phyloP scores from a whole-genome alignment of 2,113 vertebrate genomes.

The Vulpes lagopus region DNA sequence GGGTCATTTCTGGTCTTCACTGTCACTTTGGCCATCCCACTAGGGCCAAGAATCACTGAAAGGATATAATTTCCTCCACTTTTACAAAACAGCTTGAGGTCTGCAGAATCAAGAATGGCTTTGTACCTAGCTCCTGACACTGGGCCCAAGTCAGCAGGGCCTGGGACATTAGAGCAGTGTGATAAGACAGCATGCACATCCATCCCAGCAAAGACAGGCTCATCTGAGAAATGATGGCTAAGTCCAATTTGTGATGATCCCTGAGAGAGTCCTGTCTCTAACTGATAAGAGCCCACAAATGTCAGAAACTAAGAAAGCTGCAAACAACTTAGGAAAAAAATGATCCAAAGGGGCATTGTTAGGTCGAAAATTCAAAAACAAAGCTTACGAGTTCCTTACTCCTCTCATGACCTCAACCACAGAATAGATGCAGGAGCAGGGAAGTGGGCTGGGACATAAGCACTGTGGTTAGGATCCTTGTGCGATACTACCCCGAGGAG shows the following conservation, averaged over 20 bases:
- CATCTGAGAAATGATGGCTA: neutral
- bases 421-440: neutral
- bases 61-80: conserved; percentile 27
- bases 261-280: neutral
- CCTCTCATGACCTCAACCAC: neutral
- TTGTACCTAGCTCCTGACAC: neutral
- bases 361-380: conserved; percentile 4
- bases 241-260: neutral
- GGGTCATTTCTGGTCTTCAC: neutral
- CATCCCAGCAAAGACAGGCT: neutral
- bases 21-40: neutral
- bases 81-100: neutral
- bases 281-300: neutral
- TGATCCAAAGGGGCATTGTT: neutral
- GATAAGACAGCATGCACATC: neutral
- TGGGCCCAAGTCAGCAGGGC: neutral
- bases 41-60: neutral
- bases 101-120: neutral
- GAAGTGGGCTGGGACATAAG: neutral
- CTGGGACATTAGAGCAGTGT: neutral
- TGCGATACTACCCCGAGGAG: neutral
- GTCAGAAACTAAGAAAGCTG: neutral
- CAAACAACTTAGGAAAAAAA: neutral
- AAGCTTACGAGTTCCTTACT: neutral
- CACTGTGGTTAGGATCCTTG: neutral